phyloP scores from a whole-genome alignment of 2,888 invertebrate genomes.

The Gymnoscelis rufifasciata region DNA sequence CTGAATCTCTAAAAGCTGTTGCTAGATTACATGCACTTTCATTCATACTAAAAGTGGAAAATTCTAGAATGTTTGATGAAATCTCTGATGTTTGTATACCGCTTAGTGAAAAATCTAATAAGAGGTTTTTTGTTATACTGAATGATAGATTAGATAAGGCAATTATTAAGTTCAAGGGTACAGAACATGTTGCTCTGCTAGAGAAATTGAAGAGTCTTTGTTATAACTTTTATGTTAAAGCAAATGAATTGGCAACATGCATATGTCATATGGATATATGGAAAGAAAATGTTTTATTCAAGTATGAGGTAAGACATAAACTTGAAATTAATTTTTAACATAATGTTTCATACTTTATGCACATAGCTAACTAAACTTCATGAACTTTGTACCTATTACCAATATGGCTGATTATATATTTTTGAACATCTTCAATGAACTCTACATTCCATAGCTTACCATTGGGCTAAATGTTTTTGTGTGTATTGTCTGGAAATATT shows the following conservation, averaged over 20 bases:
- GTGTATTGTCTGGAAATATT: too few species aligned
- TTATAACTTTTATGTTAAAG: slow-evolving; percentile 38
- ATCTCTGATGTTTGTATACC: slow-evolving; percentile 49
- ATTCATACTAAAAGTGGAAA: slow-evolving; percentile 45
- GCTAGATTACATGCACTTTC: slow-evolving; percentile 64
- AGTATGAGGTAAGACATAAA: slow-evolving; percentile 65
- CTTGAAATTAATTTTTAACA: too few species aligned
- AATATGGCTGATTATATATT: too few species aligned
- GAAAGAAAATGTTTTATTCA: slow-evolving; percentile 69
- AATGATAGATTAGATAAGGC: slow-evolving; percentile 58
- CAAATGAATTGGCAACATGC: slow-evolving; percentile 41
- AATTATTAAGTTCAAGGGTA: slow-evolving; percentile 42
- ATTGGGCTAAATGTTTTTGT: too few species aligned
- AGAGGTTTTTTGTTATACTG: slow-evolving; percentile 56
- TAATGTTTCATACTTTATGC: too few species aligned
- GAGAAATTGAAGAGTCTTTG: slow-evolving; percentile 43
- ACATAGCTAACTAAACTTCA: too few species aligned
- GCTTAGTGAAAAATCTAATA: slow-evolving; percentile 44
- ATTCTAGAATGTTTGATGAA: slow-evolving; percentile 39
- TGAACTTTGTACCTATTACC: too few species aligned
- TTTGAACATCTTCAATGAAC: too few species aligned
- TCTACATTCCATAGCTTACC: too few species aligned
- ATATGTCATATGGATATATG: slow-evolving; percentile 71
- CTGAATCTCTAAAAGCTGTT: slow-evolving; percentile 47
- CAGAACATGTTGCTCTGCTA: slow-evolving; percentile 45